These are phyloP conservation scores for Aricia agestis DNA, from an alignment of 1,140 invertebrate genomes.

Conservation along the genomic window DNA sequence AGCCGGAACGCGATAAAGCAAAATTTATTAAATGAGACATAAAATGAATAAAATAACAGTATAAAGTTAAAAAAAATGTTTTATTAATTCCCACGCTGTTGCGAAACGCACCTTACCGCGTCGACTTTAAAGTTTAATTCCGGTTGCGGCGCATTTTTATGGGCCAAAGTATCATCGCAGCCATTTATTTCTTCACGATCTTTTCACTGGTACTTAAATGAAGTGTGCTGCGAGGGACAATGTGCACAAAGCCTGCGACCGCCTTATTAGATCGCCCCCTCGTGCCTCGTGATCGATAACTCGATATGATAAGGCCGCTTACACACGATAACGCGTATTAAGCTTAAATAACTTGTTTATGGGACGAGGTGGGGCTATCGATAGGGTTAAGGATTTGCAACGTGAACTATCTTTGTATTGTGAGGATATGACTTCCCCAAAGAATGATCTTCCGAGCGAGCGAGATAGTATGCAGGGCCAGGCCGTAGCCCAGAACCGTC, in stretches of 20 bases:
- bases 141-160: conserved; percentile 19
- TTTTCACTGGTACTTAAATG: conserved; percentile 24
- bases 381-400: too few relatives aligned
- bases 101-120: neutral
- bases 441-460: too few relatives aligned
- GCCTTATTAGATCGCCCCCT: conserved; percentile 22
- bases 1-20: neutral
- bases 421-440: too few relatives aligned
- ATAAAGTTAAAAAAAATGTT: neutral
- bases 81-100: neutral
- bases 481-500: too few relatives aligned
- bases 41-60: neutral
- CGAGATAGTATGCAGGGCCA: too few relatives aligned
- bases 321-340: conserved; percentile 7
- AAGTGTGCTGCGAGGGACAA: conserved; percentile 21
- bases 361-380: too few relatives aligned
- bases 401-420: too few relatives aligned
- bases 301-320: conserved; percentile 16
- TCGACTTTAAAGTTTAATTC: conserved; percentile 5
- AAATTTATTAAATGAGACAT: neutral
- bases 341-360: neutral
- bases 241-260: conserved; percentile 16
- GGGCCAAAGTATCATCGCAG: conserved; percentile 17
- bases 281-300: conserved; percentile 19
- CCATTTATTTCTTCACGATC: conserved; percentile 22